A percentile compares a stretch with the other conserved stretches of the same genome.
Conservation (phyloP, 2,888 invertebrate species). For the Phoenoteleia sp. region DNA sequence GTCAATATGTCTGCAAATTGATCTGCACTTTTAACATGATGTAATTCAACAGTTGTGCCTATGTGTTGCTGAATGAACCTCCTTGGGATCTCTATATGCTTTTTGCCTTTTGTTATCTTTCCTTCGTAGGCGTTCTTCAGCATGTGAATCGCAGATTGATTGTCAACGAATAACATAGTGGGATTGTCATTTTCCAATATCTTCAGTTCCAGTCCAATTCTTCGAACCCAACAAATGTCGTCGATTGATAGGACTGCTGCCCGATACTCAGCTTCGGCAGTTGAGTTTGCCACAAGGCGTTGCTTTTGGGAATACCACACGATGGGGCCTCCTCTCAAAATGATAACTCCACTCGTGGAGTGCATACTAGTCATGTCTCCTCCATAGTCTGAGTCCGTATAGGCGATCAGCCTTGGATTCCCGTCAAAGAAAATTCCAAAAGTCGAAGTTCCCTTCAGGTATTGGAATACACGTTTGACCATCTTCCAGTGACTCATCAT, state of each 20-base stretch:
- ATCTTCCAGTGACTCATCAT: conserved; percentile 65
- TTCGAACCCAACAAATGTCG: conserved; percentile 79
- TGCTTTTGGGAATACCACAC: too few species aligned
- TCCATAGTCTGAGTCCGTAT: conserved; percentile 69
- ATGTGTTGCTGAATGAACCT: conserved; percentile 80
- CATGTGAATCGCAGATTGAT: conserved; percentile 79
- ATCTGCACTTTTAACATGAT: conserved; percentile 75
- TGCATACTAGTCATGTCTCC: conserved; percentile 16
- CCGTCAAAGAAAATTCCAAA: conserved; percentile 76
- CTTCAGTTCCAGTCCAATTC: conserved; percentile 74
- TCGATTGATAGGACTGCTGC: conserved; percentile 65
- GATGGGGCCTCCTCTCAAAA: conserved; percentile 27
- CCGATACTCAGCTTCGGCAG: conserved; percentile 80
- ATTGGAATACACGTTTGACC: too few species aligned
- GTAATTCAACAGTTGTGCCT: conserved; percentile 72
- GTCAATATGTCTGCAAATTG: conserved; percentile 78
- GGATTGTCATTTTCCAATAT: conserved; percentile 70
- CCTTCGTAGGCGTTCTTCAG: conserved; percentile 77
- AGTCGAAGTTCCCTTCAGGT: conserved; percentile 65
- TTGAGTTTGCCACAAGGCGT: conserved; percentile 60
- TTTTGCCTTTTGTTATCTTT: conserved; percentile 79
- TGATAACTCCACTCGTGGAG: conserved; percentile 17
- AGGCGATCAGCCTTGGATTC: conserved; percentile 57
- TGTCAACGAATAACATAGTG: conserved; percentile 76
- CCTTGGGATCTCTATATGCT: conserved; percentile 73